A percentile compares a stretch with the other conserved stretches of the same genome.
Conservation (phyloP, 2,113 vertebrate genomes). For the Vidua macroura region DNA sequence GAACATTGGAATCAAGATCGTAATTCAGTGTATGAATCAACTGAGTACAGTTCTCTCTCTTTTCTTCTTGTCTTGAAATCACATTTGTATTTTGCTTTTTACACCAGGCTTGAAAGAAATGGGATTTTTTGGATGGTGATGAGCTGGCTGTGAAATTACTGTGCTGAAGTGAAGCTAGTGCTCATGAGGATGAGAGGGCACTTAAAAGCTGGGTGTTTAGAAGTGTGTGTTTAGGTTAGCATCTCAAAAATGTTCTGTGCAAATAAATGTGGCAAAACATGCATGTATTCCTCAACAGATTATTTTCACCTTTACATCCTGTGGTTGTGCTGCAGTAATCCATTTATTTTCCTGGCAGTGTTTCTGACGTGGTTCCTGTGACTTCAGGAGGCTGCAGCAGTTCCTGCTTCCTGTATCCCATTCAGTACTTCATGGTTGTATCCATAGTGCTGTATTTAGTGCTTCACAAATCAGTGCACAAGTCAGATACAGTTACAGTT, state of each 20-base stretch:
- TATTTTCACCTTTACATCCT: not conserved
- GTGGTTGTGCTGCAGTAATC: not conserved
- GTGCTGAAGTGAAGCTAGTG: not conserved
- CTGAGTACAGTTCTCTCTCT: not conserved
- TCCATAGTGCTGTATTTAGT: not conserved
- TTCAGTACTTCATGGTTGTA: not conserved
- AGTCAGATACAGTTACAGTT: not conserved
- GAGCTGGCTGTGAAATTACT: not conserved
- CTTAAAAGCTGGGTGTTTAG: not conserved
- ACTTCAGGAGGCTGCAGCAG: not conserved
- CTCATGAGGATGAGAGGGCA: not conserved
- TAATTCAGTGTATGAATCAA: not conserved
- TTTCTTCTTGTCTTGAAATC: not conserved
- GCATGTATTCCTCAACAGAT: not conserved
- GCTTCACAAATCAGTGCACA: not conserved
- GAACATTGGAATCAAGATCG: not conserved
- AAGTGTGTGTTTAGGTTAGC: not conserved
- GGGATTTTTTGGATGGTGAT: not conserved
- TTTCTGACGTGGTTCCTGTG: not conserved
- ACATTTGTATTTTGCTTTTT: not conserved
- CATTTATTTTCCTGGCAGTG: not conserved
- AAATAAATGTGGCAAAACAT: not conserved
- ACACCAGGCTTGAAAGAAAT: not conserved
- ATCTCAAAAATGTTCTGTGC: not conserved
- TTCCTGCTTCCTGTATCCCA: not conserved